Evolutionary conservation across 2,888 invertebrate genomes (phyloP).

Genomic region (Lutraria lutraria): DNA sequence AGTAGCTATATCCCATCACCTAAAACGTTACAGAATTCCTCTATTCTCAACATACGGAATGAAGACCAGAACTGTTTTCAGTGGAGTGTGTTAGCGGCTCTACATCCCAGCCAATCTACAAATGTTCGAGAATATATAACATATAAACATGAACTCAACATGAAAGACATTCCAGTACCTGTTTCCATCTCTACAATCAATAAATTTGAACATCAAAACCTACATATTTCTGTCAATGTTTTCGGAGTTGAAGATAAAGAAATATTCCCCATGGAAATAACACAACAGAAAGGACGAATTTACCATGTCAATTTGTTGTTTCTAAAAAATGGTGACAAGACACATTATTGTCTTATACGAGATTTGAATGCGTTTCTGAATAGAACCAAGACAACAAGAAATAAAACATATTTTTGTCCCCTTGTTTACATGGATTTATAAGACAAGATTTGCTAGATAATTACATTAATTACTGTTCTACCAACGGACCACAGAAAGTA

Average conservation of each 20-base stretch:
- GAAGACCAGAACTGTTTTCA: constrained; percentile 28
- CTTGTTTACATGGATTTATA: constrained; percentile 49
- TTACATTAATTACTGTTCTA: constrained; percentile 24
- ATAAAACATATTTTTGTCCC: constrained; percentile 16
- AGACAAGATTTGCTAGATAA: constrained; percentile 29
- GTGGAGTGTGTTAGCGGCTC: not conserved
- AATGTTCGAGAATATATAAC: constrained; percentile 35
- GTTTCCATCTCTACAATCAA: constrained; percentile 39
- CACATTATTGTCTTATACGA: constrained; percentile 39
- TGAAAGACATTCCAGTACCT: constrained; percentile 47
- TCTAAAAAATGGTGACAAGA: constrained; percentile 1
- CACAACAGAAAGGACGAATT: constrained; percentile 26
- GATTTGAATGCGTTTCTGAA: constrained; percentile 42
- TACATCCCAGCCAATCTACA: not conserved
- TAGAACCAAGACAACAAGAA: not conserved
- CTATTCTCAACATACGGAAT: constrained; percentile 18
- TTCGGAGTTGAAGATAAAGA: constrained; percentile 47
- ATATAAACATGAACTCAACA: constrained; percentile 51
- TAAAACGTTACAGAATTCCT: not conserved
- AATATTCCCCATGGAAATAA: constrained; percentile 40
- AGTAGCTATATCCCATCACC: constrained; percentile 15
- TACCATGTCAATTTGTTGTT: constrained; percentile 32
- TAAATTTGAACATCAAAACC: constrained; percentile 59
- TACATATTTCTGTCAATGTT: constrained; percentile 51
- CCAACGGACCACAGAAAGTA: constrained; percentile 34